These are phyloP conservation scores for Sciurus carolinensis DNA, from an alignment of 2,797 vertebrate genomes.

Conservation along the genomic window DNA sequence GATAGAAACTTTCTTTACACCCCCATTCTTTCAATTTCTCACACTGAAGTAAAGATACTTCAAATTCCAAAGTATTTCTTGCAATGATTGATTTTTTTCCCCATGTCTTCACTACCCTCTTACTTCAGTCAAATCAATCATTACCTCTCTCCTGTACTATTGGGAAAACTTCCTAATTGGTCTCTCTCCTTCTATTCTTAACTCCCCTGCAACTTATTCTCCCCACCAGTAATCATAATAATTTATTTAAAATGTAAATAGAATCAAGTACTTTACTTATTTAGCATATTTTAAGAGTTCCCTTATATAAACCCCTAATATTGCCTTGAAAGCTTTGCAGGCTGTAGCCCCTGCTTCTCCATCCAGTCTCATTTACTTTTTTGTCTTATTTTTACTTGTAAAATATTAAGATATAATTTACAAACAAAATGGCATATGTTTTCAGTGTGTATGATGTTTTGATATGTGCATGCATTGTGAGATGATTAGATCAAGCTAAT, in stretches of 20 bases:
- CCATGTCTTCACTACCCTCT: not conserved
- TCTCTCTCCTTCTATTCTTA: not conserved
- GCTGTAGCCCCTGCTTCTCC: not conserved
- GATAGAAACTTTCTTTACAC: not conserved
- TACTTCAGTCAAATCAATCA: not conserved
- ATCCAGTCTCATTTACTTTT: not conserved
- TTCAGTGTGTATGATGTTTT: not conserved
- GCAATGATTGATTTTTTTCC: not conserved
- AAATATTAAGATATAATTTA: not conserved
- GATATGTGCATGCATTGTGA: not conserved
- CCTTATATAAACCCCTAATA: not conserved
- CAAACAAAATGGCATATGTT: not conserved
- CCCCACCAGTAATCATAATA: not conserved
- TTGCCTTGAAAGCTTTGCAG: not conserved
- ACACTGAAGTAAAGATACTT: not conserved
- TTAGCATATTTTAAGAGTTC: not conserved
- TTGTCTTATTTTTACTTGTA: not conserved
- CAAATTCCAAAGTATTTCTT: not conserved
- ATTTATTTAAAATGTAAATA: conserved; percentile 49
- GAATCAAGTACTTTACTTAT: not conserved
- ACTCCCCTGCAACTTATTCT: not conserved
- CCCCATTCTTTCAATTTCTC: not conserved
- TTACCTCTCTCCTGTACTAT: not conserved
- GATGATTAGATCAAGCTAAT: not conserved
- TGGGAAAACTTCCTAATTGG: not conserved